Conservation (phyloP, 1,140 invertebrate genomes). For the Agrypnia vestita region DNA sequence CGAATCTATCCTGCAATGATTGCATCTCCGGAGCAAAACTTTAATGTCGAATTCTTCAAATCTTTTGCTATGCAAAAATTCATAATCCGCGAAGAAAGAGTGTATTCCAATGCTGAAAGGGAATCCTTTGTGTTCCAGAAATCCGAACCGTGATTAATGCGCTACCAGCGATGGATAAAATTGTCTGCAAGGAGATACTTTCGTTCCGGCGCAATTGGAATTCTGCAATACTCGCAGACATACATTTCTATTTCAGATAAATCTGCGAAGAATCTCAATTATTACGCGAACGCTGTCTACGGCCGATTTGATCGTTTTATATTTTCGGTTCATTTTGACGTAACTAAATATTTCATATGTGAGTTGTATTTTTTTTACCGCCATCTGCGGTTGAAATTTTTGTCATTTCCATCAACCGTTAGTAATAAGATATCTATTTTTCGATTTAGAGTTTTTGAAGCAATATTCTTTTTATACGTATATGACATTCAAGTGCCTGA, state of each 20-base stretch:
- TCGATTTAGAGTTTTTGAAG: too few species aligned
- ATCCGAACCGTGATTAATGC: conserved; percentile 36
- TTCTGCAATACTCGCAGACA: not conserved
- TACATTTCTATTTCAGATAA: not conserved
- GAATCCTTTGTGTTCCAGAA: conserved; percentile 21
- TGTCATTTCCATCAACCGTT: too few species aligned
- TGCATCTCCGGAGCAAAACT: conserved; percentile 14
- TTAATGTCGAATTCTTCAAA: conserved; percentile 31
- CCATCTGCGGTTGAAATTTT: too few species aligned
- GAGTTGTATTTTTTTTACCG: too few species aligned
- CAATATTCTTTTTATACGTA: too few species aligned
- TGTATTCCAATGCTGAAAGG: not conserved
- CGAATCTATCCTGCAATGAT: not conserved
- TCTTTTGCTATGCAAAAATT: conserved; percentile 39
- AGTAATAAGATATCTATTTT: too few species aligned
- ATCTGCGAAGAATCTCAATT: not conserved
- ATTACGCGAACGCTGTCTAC: too few species aligned
- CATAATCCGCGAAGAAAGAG: conserved; percentile 11
- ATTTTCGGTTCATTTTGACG: too few species aligned
- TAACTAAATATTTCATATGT: too few species aligned
- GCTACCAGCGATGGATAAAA: conserved; percentile 14
- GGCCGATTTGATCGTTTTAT: too few species aligned
- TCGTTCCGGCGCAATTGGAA: conserved; percentile 14
- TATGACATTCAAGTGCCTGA: too few species aligned
- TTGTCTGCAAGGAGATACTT: not conserved